phyloP scores from a whole-genome alignment of 1,140 invertebrate genomes.

The Sesamia nonagrioides region DNA sequence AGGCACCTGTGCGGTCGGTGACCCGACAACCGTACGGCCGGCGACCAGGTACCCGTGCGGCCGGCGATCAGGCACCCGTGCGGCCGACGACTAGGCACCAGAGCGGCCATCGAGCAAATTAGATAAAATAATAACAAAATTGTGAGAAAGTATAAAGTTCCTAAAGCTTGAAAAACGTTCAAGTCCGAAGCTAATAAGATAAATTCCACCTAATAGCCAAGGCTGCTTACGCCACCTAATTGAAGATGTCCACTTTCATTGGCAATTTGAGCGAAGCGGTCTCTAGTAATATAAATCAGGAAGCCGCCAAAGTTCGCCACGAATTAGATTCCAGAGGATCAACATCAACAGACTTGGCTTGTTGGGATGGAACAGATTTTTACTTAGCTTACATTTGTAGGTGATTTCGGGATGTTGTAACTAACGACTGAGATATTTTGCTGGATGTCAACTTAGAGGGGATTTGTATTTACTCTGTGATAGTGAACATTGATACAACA shows the following conservation, averaged over 20 bases:
- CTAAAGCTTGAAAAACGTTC: too few species aligned
- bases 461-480: too few species aligned
- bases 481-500: too few species aligned
- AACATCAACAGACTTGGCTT: neutral
- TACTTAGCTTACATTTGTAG: neutral
- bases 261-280: neutral
- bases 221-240: conserved; percentile 1
- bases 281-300: neutral
- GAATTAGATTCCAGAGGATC: conserved; percentile 3
- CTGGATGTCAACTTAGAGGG: too few species aligned
- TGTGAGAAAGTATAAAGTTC: too few species aligned
- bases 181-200: neutral
- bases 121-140: too few species aligned
- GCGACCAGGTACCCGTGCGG: too few species aligned
- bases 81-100: too few species aligned
- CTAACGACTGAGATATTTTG: neutral
- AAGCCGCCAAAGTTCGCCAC: neutral
- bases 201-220: neutral
- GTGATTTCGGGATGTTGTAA: neutral
- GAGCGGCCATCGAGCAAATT: too few species aligned
- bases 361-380: neutral
- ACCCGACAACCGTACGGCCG: too few species aligned
- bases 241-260: conserved; percentile 21
- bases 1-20: too few species aligned
- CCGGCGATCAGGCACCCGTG: too few species aligned